These are phyloP conservation scores for Leuciscus waleckii DNA, from an alignment of 2,797 vertebrate species.

Conservation along the genomic window DNA sequence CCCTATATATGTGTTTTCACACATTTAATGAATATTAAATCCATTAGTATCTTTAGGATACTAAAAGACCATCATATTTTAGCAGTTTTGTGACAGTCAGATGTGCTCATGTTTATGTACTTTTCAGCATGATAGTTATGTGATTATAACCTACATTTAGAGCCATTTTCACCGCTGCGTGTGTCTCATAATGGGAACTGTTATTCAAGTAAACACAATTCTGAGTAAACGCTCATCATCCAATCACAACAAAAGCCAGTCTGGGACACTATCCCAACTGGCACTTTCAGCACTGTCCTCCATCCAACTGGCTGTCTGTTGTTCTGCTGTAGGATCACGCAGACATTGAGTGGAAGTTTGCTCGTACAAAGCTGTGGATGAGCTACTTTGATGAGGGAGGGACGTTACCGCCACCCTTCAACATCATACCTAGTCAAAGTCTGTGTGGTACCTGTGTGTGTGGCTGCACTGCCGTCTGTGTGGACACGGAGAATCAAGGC, in stretches of 20 bases:
- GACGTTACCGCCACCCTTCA: slow-evolving; percentile 94
- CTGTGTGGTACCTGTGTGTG: slow-evolving; percentile 90
- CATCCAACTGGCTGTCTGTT: slow-evolving; percentile 87
- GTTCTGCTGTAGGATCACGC: slow-evolving; percentile 92
- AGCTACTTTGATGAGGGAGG: slow-evolving; percentile 97
- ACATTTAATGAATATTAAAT: background rate
- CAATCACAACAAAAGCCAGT: slow-evolving; percentile 19
- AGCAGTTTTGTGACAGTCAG: background rate
- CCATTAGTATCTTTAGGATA: background rate
- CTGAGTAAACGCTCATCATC: slow-evolving; percentile 13
- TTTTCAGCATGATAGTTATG: background rate
- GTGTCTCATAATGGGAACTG: slow-evolving; percentile 20
- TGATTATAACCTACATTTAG: slow-evolving; percentile 37
- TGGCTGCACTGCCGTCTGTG: slow-evolving; percentile 92
- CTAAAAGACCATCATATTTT: background rate
- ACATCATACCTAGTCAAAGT: slow-evolving; percentile 94
- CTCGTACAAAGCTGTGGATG: slow-evolving; percentile 97
- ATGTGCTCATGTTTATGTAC: background rate
- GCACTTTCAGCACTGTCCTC: background rate
- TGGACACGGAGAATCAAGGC: slow-evolving; percentile 70
- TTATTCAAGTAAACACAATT: slow-evolving; percentile 32
- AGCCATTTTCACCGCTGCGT: slow-evolving; percentile 3
- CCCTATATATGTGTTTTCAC: background rate
- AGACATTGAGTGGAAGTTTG: slow-evolving; percentile 97
- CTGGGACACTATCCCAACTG: slow-evolving; percentile 34